Base-by-base conservation (phyloP, 2,888 invertebrate genomes). In the Eristalinus sepulchralis region DNA sequence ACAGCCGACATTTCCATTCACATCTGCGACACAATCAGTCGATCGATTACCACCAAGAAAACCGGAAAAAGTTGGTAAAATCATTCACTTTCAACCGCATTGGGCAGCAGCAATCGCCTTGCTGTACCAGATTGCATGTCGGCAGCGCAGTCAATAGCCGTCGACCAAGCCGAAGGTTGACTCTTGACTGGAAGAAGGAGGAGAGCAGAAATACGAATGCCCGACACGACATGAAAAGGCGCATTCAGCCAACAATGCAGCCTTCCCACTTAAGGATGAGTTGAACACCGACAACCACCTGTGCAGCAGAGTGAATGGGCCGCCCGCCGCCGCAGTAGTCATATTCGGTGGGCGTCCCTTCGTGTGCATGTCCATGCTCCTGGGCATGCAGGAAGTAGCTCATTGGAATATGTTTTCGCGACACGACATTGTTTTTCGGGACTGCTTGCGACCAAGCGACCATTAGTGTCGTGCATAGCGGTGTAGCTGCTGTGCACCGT, bases 121-220 rank as follows among this genome's bases (percentile, higher is more conserved):
- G 62, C 68, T 62, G 31, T 63, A 68, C 62, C 66, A 64, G 64
- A 62, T 73, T 73, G 73, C 62, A 47, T 73, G 73, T 64, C 67
- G 60, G 13, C 13, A 22, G 62, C 17, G 57, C 57, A 62, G 67
- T 57, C 57, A n/a, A 57, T 80, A 67, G 67, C 75, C 36, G 63
- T 63, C 68, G 73, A 68, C 24, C 33, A 70, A 55, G 36, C 55
- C 67, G 66, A 67, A 53, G 62, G 53, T n/a, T 67, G 72, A 73
- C 66, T 72, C 71, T 31, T 27, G 60, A 66, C 71, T 47, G n/a
- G 1, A 6, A n/a, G 39, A 47, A 47, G 47, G 39, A 13, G 39
- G 4, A 13, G 8, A 47, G 8, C n/a, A 17, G n/a, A 17, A 47
- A 47, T n/a, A 4, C 17, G 47, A 17, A 47, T 47, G 17, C 47